Evolutionary conservation across 2,888 invertebrate species (phyloP).

Genomic region (Abscondita cerata): DNA sequence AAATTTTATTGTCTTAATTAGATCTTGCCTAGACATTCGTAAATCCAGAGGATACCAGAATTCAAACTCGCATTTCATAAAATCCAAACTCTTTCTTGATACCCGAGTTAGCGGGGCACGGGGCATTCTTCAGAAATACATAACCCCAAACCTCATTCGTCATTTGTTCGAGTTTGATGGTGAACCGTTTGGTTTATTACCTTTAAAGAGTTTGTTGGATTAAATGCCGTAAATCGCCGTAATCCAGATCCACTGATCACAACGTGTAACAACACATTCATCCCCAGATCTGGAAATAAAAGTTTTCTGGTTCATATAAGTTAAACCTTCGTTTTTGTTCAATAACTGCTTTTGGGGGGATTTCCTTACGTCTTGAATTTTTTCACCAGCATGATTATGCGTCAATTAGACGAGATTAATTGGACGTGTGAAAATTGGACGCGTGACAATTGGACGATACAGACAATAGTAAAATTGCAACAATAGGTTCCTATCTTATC

Average conservation of each 20-base stretch:
- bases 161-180: slow-evolving; percentile 71
- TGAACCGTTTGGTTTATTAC: slow-evolving; percentile 70
- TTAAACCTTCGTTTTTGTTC: slow-evolving; percentile 72
- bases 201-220: slow-evolving; percentile 88
- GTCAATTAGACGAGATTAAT: too few species aligned
- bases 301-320: slow-evolving; percentile 95
- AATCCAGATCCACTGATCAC: slow-evolving; percentile 98
- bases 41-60: slow-evolving; percentile 98
- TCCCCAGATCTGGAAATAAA: slow-evolving; percentile 95
- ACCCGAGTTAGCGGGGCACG: slow-evolving; percentile 69
- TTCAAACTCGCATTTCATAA: slow-evolving; percentile 87
- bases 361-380: slow-evolving; percentile 96
- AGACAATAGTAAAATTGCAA: too few species aligned
- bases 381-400: too few species aligned
- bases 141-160: slow-evolving; percentile 97
- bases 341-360: slow-evolving; percentile 79
- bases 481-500: too few species aligned
- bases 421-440: too few species aligned
- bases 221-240: slow-evolving; percentile 89
- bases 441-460: too few species aligned
- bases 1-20: slow-evolving; percentile 95
- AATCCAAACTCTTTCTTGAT: slow-evolving; percentile 79
- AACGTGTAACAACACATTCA: slow-evolving; percentile 97
- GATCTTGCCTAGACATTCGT: slow-evolving; percentile 94
- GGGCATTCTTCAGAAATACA: slow-evolving; percentile 83